Percentiles rank a stretch among this genome's conserved stretches.
These are phyloP conservation scores for Sarcophaga caerulescens DNA, from an alignment of 2,888 invertebrate genomes.

Conservation along the genomic window DNA sequence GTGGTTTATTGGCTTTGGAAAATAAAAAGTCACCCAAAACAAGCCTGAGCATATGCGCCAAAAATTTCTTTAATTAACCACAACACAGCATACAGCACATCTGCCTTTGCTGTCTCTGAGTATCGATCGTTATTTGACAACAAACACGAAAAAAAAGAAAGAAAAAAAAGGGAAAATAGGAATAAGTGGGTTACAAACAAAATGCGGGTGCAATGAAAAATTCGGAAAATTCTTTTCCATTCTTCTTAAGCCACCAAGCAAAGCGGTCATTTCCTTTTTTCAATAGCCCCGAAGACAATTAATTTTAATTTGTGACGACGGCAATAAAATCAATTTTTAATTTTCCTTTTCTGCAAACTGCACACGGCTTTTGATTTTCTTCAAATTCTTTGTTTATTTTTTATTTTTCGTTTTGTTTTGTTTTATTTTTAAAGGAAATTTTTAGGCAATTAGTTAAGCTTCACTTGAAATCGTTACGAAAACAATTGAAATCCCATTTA, in stretches of 20 bases:
- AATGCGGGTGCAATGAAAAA: slow-evolving; percentile 53
- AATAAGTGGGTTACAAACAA: not conserved
- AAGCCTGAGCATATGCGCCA: slow-evolving; percentile 57
- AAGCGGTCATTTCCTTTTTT: slow-evolving; percentile 30
- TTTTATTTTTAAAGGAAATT: slow-evolving; percentile 4
- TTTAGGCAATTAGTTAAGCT: slow-evolving; percentile 61
- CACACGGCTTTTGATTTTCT: not conserved
- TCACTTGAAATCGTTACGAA: slow-evolving; percentile 64
- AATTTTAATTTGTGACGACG: slow-evolving; percentile 35
- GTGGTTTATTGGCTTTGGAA: slow-evolving; percentile 55
- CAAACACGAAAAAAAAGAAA: no score
- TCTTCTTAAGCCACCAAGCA: not conserved
- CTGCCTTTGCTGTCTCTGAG: not conserved
- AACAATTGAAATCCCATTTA: slow-evolving; percentile 68
- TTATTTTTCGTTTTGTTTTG: no score
- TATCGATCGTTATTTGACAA: no score
- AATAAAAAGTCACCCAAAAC: slow-evolving; percentile 19
- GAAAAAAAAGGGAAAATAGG: not conserved
- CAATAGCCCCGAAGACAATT: slow-evolving; percentile 26
- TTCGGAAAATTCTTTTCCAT: slow-evolving; percentile 32
- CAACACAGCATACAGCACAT: slow-evolving; percentile 60
- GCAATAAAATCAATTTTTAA: slow-evolving; percentile 34
- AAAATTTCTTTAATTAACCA: slow-evolving; percentile 60
- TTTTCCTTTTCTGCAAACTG: not conserved
- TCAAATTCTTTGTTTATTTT: no score